phyloP scores from a whole-genome alignment of 2,888 invertebrate genomes.

The Teinopalpus imperialis region DNA sequence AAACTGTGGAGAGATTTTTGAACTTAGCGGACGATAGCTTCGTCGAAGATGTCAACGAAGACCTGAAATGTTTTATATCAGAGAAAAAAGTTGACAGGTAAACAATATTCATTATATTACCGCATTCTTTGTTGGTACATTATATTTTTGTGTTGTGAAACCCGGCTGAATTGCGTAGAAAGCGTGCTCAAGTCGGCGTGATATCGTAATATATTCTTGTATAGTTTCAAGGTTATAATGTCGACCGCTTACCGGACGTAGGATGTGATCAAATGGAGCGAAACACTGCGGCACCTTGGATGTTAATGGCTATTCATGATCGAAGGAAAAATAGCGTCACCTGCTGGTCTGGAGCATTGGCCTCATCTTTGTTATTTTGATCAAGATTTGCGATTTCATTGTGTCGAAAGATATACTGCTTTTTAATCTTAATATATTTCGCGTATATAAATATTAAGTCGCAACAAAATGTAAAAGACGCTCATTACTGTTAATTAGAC shows the following conservation, averaged over 20 bases:
- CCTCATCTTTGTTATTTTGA: constrained; percentile 13
- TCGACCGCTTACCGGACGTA: constrained; percentile 54
- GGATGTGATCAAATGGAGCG: constrained; percentile 58
- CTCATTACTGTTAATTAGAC: neutral
- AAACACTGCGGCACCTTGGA: constrained; percentile 56
- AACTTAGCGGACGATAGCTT: constrained; percentile 74
- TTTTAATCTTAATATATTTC: no score
- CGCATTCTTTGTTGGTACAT: constrained; percentile 34
- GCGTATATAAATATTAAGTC: no score
- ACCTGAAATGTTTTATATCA: constrained; percentile 73
- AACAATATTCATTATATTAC: constrained; percentile 55
- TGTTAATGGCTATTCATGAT: constrained; percentile 50
- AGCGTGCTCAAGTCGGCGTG: constrained; percentile 18
- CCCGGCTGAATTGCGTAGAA: constrained; percentile 16
- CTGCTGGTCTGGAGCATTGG: constrained; percentile 20
- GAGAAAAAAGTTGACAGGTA: constrained; percentile 77
- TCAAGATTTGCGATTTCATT: constrained; percentile 1
- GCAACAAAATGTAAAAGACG: no score
- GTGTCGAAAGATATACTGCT: constrained; percentile 23
- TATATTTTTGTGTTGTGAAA: constrained; percentile 25
- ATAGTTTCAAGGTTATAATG: constrained; percentile 70
- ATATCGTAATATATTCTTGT: constrained; percentile 29
- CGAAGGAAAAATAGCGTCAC: constrained; percentile 37
- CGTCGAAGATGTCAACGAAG: constrained; percentile 76
- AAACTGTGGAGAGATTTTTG: constrained; percentile 74